Conservation (phyloP, 2,888 invertebrate genomes). For the Torymus auratus region DNA sequence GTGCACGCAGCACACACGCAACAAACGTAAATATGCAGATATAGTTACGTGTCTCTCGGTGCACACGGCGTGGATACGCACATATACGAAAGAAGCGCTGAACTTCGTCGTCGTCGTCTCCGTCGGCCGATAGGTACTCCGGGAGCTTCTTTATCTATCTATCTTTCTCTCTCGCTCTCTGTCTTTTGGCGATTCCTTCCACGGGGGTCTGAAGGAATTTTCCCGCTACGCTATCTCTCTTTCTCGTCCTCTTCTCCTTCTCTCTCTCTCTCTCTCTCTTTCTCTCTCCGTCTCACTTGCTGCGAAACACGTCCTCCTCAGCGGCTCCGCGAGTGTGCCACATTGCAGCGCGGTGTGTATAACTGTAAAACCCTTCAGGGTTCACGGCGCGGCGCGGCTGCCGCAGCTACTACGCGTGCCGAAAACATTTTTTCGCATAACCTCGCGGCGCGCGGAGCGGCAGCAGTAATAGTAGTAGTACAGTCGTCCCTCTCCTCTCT, state of each 20-base stretch:
- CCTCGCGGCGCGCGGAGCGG: slow-evolving; percentile 60
- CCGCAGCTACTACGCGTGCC: slow-evolving; percentile 71
- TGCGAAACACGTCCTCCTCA: slow-evolving; percentile 70
- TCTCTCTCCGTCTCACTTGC: slow-evolving; percentile 21
- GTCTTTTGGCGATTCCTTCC: slow-evolving; percentile 25
- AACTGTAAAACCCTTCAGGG: slow-evolving; percentile 77
- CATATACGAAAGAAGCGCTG: no score
- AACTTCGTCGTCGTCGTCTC: no score
- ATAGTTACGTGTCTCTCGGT: background rate
- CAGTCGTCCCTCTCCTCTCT: slow-evolving; percentile 32
- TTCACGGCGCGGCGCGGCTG: slow-evolving; percentile 68
- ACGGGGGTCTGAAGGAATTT: slow-evolving; percentile 39
- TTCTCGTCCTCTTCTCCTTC: slow-evolving; percentile 14
- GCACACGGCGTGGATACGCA: no score
- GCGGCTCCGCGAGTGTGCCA: slow-evolving; percentile 77
- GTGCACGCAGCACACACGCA: slow-evolving; percentile 26
- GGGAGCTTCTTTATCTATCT: no score
- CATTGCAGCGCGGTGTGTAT: slow-evolving; percentile 72
- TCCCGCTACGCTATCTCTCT: slow-evolving; percentile 25
- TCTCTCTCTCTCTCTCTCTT: slow-evolving; percentile 28
- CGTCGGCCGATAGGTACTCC: no score
- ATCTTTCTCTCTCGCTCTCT: background rate
- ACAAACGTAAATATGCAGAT: background rate
- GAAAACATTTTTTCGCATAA: slow-evolving; percentile 76
- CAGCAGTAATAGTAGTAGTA: slow-evolving; percentile 5